phyloP scores from a whole-genome alignment of 2,113 vertebrate genomes.

The Hippocampus mohnikei region DNA sequence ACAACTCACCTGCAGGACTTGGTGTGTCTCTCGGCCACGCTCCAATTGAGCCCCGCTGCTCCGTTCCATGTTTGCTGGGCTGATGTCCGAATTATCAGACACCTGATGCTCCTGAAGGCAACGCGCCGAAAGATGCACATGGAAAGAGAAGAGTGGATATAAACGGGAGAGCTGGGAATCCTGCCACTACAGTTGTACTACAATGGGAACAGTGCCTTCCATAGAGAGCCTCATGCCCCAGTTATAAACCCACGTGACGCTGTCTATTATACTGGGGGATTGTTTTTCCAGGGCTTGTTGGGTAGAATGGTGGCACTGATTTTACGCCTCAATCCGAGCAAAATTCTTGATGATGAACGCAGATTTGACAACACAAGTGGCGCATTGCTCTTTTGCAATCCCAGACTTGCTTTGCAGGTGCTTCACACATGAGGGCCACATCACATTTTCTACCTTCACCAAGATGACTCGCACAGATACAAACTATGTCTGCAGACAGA shows the following conservation, averaged over 20 bases:
- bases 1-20: conserved; percentile 72
- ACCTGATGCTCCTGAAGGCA: conserved; percentile 63
- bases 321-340: conserved; percentile 13
- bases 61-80: conserved; percentile 65
- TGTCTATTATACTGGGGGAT: conserved; percentile 54
- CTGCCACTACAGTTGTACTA: conserved; percentile 61
- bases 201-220: conserved; percentile 68
- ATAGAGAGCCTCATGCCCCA: conserved; percentile 65
- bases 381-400: background rate
- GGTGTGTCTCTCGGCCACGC: conserved; percentile 65
- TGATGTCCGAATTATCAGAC: conserved; percentile 54
- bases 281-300: conserved; percentile 42
- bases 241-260: conserved; percentile 62
- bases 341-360: conserved; percentile 5
- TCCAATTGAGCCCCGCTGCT: conserved; percentile 53
- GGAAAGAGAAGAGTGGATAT: conserved; percentile 24
- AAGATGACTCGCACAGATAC: conserved; percentile 42
- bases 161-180: conserved; percentile 57
- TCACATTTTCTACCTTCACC: conserved; percentile 18
- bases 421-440: conserved; percentile 1
- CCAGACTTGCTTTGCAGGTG: conserved; percentile 24
- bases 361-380: background rate
- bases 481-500: conserved; percentile 47
- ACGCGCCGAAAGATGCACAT: conserved; percentile 14
- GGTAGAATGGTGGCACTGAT: conserved; percentile 25